Percentiles rank a stretch among this genome's conserved stretches.
phyloP scores from a whole-genome alignment of 1,140 invertebrate species.

The Saxidomus purpurata region DNA sequence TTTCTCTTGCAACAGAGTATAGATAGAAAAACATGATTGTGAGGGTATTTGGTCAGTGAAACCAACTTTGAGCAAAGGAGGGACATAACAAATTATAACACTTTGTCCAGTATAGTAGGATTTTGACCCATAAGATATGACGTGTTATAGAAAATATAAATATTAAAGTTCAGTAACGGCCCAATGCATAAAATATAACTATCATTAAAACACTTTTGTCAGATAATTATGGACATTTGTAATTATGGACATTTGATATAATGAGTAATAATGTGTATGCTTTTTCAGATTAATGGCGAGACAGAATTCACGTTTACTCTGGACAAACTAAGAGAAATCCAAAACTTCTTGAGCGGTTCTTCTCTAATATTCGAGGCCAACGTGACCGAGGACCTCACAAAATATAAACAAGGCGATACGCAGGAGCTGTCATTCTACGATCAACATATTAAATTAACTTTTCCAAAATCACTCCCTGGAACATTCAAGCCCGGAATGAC shows the following conservation, averaged over 20 bases:
- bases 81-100: too few relatives aligned
- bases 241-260: background rate
- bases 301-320: slow-evolving; percentile 72
- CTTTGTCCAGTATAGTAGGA: too few relatives aligned
- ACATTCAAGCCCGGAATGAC: slow-evolving; percentile 73
- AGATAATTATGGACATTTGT: too few relatives aligned
- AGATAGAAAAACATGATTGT: too few relatives aligned
- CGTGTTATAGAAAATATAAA: too few relatives aligned
- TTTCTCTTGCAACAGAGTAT: too few relatives aligned
- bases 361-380: slow-evolving; percentile 74
- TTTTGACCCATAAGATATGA: too few relatives aligned
- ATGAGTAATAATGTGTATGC: background rate
- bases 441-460: slow-evolving; percentile 61
- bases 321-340: slow-evolving; percentile 65
- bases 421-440: slow-evolving; percentile 69
- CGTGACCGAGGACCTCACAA: slow-evolving; percentile 79
- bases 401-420: slow-evolving; percentile 62
- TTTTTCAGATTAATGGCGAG: slow-evolving; percentile 75
- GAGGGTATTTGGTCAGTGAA: too few relatives aligned
- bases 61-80: too few relatives aligned
- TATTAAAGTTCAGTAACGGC: too few relatives aligned
- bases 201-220: too few relatives aligned
- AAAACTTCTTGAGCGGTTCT: slow-evolving; percentile 59
- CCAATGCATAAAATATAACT: too few relatives aligned
- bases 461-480: slow-evolving; percentile 62